Conservation (phyloP, 2,888 invertebrate species). For the Ophraella communa region DNA sequence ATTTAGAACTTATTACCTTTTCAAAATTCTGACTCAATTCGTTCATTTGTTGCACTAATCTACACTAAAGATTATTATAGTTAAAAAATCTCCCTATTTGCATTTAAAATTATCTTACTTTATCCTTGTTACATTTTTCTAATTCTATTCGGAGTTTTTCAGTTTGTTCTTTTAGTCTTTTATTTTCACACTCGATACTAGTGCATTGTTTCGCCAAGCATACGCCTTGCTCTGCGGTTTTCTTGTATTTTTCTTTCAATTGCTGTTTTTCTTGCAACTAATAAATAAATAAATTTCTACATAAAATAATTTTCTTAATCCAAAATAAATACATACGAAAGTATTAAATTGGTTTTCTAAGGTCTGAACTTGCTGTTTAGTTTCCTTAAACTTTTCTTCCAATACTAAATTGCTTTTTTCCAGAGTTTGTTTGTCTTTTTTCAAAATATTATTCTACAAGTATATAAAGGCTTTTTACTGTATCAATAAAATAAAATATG, state of each 20-base stretch:
- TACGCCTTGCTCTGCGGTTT: constrained; percentile 16
- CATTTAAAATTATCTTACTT: constrained; percentile 29
- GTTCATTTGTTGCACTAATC: constrained; percentile 31
- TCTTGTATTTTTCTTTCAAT: constrained; percentile 33
- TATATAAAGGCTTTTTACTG: constrained; percentile 15
- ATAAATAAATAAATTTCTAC: not conserved
- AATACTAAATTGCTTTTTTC: constrained; percentile 32
- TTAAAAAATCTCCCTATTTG: constrained; percentile 3
- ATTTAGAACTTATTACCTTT: constrained; percentile 29
- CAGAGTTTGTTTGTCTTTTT: constrained; percentile 14
- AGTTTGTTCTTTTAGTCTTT: constrained; percentile 18
- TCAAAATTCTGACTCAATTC: constrained; percentile 28
- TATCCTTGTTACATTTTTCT: constrained; percentile 18
- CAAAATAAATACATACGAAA: constrained; percentile 37
- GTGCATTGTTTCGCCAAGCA: constrained; percentile 26
- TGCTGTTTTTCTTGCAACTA: constrained; percentile 34
- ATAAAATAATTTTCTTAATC: no score
- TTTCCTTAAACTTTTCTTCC: constrained; percentile 33
- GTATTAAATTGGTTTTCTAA: constrained; percentile 42
- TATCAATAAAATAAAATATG: not conserved
- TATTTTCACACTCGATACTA: constrained; percentile 30
- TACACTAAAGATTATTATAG: constrained; percentile 31
- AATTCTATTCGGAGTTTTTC: constrained; percentile 24
- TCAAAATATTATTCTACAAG: not conserved
- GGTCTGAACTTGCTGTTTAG: constrained; percentile 39